A percentile compares a stretch with the other conserved stretches of the same genome.
These are phyloP conservation scores for Bactericera cockerelli DNA, from an alignment of 1,140 invertebrate genomes.

Conservation along the genomic window DNA sequence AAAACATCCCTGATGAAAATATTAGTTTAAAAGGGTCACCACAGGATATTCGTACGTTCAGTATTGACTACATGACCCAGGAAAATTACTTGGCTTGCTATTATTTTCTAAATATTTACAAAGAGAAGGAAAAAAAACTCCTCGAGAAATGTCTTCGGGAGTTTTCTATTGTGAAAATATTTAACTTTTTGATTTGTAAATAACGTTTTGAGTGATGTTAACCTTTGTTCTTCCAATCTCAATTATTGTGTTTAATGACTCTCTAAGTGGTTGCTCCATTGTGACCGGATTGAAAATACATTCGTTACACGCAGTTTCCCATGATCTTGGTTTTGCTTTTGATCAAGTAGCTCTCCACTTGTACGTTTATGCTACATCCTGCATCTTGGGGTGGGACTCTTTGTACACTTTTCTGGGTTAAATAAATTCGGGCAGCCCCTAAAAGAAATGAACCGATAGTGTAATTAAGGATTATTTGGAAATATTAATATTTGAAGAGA, in stretches of 20 bases:
- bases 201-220: slow-evolving; percentile 8
- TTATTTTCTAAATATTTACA: not conserved
- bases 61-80: not conserved
- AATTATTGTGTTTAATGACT: not conserved
- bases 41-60: slow-evolving; percentile 3
- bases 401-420: too few relatives aligned
- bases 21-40: slow-evolving; percentile 8
- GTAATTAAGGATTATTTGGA: too few relatives aligned
- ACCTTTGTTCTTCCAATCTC: not conserved
- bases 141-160: not conserved
- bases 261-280: not conserved
- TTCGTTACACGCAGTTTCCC: too few relatives aligned
- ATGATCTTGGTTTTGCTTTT: too few relatives aligned
- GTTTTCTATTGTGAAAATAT: slow-evolving; percentile 7
- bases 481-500: too few relatives aligned
- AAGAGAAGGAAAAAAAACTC: not conserved
- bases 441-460: too few relatives aligned
- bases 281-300: too few relatives aligned
- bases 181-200: slow-evolving; percentile 6
- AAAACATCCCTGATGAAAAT: not conserved
- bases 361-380: too few relatives aligned
- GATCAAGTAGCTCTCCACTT: too few relatives aligned
- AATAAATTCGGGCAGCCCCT: too few relatives aligned
- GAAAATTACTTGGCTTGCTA: slow-evolving; percentile 3
- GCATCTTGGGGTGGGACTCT: too few relatives aligned